Base-by-base conservation (phyloP, 2,797 vertebrate species). In the Chromobotia macracanthus region DNA sequence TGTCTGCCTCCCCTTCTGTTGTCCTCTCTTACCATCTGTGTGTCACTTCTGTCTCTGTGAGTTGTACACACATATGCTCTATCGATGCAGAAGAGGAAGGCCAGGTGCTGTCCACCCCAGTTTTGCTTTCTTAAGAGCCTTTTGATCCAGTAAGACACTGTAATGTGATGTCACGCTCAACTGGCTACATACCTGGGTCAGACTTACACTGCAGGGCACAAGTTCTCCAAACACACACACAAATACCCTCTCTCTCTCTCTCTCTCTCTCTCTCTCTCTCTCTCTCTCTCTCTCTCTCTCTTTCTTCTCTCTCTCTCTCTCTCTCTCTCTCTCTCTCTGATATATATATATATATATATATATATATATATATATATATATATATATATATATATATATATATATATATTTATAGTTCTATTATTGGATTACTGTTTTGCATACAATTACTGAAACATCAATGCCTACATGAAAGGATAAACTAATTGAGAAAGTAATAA, bases 101-200 rank as follows among this genome's bases (percentile, higher is more conserved):
- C 55, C 66, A 75, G 66, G 56, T 70, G 66, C 79, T 89, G 83
- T 86, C 85, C 70, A 80, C 50, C 23, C 25, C 55, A 81, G 81
- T 85, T 87, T 88, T 82, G 78, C 84, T 91, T 92, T 87, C 60
- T 87, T 85, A 88, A 85, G 79, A 89, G 88, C 87, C 87, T 89
- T 92, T 91, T 79, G 84, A 86, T 41, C 83, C 87, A 89, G 86
- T 84, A 92, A 90, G 86, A 89, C 89, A 74, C 89, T 83, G 84
- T 92, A 91, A 92, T 82, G 75, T 83, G 87, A 92, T 93, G 88
- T 90, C 89, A 91, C 48, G 89, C 89, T 90, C 86, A 87, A 84
- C 86, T 91, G 87, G 84, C 76, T 83, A 81, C 87, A 86, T 86
- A 85, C 83, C 89, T 86, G 87, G 79, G 86, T 85, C 82, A 85